A percentile compares a stretch with the other conserved stretches of the same genome.
These are phyloP conservation scores for Caerostris extrusa DNA, from an alignment of 1,140 invertebrate genomes.

Conservation along the genomic window DNA sequence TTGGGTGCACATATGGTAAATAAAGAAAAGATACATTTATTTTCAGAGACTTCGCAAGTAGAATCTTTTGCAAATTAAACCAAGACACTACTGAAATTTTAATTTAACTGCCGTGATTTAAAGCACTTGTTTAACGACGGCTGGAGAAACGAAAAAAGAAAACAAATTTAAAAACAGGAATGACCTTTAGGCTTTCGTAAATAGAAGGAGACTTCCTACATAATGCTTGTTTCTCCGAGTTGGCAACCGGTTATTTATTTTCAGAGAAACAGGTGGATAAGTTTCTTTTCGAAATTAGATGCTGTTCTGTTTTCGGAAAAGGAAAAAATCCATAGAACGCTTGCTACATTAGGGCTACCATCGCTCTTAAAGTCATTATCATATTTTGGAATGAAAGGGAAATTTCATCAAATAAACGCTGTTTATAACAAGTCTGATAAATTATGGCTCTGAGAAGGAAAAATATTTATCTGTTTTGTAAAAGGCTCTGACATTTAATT, in stretches of 20 bases:
- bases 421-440: too few species aligned
- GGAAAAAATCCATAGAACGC: background rate
- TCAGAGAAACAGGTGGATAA: constrained; percentile 1
- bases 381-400: background rate
- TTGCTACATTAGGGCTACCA: background rate
- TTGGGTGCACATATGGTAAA: too few species aligned
- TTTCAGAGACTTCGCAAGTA: too few species aligned
- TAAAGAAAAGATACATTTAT: too few species aligned
- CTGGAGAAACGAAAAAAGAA: background rate
- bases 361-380: background rate
- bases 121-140: too few species aligned
- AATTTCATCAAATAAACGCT: background rate
- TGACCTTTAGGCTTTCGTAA: background rate
- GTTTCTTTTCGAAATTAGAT: constrained; percentile 12
- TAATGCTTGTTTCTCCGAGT: background rate
- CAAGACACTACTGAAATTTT: too few species aligned
- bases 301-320: background rate
- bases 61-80: too few species aligned
- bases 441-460: too few species aligned
- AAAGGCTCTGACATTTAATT: too few species aligned
- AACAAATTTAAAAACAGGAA: constrained; percentile 2
- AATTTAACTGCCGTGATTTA: too few species aligned
- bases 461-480: too few species aligned
- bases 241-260: background rate
- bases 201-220: background rate